Evolutionary conservation across 1,140 invertebrate species (phyloP).

Genomic region (Bilobella aurantiaca): DNA sequence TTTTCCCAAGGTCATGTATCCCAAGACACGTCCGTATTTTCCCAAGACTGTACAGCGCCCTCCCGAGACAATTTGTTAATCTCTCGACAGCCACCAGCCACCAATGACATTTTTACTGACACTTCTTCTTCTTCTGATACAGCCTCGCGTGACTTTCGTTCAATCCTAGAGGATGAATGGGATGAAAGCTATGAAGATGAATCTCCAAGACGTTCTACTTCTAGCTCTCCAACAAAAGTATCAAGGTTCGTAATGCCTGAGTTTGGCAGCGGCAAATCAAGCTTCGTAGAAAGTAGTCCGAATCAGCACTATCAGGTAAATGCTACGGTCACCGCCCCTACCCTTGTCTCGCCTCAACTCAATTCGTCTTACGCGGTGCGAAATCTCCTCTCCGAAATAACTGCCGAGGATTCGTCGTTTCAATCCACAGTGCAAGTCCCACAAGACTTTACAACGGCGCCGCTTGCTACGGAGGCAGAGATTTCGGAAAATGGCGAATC

Average conservation of each 20-base stretch:
- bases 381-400: constrained; percentile 24
- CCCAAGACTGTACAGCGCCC: too few species aligned
- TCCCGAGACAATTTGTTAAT: too few species aligned
- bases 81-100: too few species aligned
- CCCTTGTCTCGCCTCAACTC: constrained; percentile 18
- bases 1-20: too few species aligned
- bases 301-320: background rate
- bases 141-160: constrained; percentile 28
- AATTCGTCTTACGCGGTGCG: constrained; percentile 32
- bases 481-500: too few species aligned
- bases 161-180: constrained; percentile 35
- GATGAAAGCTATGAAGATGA: constrained; percentile 31
- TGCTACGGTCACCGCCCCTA: background rate
- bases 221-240: constrained; percentile 23
- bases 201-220: constrained; percentile 16
- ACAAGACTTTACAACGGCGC: too few species aligned
- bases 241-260: constrained; percentile 31
- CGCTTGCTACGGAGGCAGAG: too few species aligned
- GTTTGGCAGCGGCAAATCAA: constrained; percentile 17
- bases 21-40: too few species aligned
- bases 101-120: too few species aligned
- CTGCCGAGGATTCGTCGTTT: background rate
- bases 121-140: background rate
- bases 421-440: background rate
- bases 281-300: too few species aligned